Percentiles rank a stretch among this genome's conserved stretches.
Conservation (phyloP, 2,888 invertebrate genomes). For the Platerodrilus igneus region DNA sequence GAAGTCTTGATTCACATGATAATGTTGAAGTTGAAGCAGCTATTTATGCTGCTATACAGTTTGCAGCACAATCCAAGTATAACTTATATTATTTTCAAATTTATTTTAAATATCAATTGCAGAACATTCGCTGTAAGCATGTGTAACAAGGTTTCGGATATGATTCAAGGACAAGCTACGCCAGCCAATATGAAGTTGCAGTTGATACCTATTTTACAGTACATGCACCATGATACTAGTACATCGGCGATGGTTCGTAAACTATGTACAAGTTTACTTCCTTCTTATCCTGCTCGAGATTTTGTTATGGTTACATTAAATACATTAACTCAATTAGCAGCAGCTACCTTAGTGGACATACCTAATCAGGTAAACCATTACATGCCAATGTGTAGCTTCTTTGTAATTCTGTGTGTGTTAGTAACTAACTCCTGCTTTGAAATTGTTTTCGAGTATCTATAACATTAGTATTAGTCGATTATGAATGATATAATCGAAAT, state of each 20-base stretch:
- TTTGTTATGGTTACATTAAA: constrained; percentile 78
- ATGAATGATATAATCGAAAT: too few relatives aligned
- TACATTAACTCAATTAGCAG: constrained; percentile 82
- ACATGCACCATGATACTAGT: constrained; percentile 80
- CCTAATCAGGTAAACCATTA: constrained; percentile 71
- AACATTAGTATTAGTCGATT: too few relatives aligned
- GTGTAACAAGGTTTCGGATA: constrained; percentile 91
- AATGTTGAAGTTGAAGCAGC: constrained; percentile 95
- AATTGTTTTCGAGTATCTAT: too few relatives aligned
- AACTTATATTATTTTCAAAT: background rate
- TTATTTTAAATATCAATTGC: constrained; percentile 29
- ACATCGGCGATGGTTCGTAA: constrained; percentile 64
- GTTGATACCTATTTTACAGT: constrained; percentile 83
- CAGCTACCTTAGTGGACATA: constrained; percentile 84
- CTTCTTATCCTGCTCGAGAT: constrained; percentile 73
- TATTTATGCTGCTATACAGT: constrained; percentile 89
- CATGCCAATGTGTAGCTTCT: background rate
- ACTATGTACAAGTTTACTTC: constrained; percentile 67
- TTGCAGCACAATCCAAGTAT: constrained; percentile 90
- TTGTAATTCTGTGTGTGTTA: background rate
- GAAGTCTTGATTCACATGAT: constrained; percentile 90
- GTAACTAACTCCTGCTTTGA: too few relatives aligned
- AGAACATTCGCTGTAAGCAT: constrained; percentile 93
- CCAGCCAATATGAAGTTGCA: constrained; percentile 88
- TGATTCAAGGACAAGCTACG: constrained; percentile 90